Evolutionary conservation across 2,797 vertebrate genomes (phyloP), one percentile per base, ranked within the genome.

Genomic region (Ciconia nigra): DNA sequence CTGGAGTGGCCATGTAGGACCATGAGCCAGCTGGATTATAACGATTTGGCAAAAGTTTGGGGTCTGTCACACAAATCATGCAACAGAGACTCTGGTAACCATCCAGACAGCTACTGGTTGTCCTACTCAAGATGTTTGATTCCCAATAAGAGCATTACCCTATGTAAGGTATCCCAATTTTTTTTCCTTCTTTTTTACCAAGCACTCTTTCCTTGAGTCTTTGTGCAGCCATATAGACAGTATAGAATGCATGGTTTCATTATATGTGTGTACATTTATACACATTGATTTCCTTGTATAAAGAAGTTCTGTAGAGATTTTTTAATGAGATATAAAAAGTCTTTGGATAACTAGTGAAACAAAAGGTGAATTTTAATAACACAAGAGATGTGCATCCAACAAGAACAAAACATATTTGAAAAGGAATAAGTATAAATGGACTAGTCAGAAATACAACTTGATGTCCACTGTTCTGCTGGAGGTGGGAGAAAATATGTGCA

Each of bases 161-260:
- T 24, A 13, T 14, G 4, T 24, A 87, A 76, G 11, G 19, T 15
- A 51, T 35, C 13, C 3, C 4, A 13, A 12, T 8, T 35, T 42
- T 74, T 52, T 67, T 4, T 3, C 5, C 5, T 22, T 31, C 0
- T 28, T 66, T 80, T 87, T 52, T 11, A 87, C 41, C 5, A 86
- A 69, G 14, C 22, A 15, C 6, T 76, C 4, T 28, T 88, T 55
- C 24, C 0, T 0, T 1, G 0, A 62, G 4, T 26, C 15, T 54
- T 49, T 71, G 20, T 59, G 29, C 18, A 33, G n/a, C 15, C n/a
- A 17, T 39, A 41, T 9, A 67, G 15, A 47, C 4, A 21, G 14
- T 33, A 26, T 21, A 58, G 22, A 82, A 46, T 21, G 1, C 14
- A 25, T 63, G 55, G 15, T 29, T 71, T 58, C 22, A 19, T 55